Base-by-base conservation (phyloP, 1,140 invertebrate genomes). In the Diorhabda carinulata region DNA sequence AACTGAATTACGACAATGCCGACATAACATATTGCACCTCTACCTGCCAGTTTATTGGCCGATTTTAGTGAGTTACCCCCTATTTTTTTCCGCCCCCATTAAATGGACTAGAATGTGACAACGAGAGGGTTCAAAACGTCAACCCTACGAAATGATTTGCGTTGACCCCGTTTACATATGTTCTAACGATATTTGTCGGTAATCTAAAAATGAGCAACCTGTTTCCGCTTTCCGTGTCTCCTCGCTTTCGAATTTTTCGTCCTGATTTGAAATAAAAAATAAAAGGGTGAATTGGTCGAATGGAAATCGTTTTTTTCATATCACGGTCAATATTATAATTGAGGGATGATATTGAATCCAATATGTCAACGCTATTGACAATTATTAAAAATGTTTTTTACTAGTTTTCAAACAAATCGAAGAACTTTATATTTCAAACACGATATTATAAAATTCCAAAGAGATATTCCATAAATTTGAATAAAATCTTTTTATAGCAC, bases 31-130 rank as follows among this genome's bases (percentile, higher is more conserved):
- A 76, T 73, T 73, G 73, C 73, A 67, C 70, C 71, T 70, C 68
- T 73, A 76, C 74, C 74, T 76, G 73, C 71, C 68, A 70, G 71
- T 72, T 71, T 64, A 76, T 74, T 74, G 74, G 73, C 68, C 73
- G 68, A 71, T 72, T 68, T 68, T 57, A 71, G 57, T 66, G 42
- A 66, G n/a, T 59, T 66, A 67, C 45, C 45, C 60, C 74, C 70
- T 67, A 62, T 71, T 67, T 72, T 62, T 70, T 47, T 52, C 64
- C 60, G 68, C 60, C 67, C 71, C 65, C 10, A 64, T 66, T 56
- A 57, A 71, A 72, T 60, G 61, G 10, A n/a, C 47, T 52, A 52
- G 47, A n/a, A 52, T 52, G 47, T 62, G 70, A 70, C 47, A 66
- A 25, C 25, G 45, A 59, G 10, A 57, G 66, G 67, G 72, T 64